phyloP scores from a whole-genome alignment of 2,113 vertebrate genomes.

The Elephantulus edwardii region DNA sequence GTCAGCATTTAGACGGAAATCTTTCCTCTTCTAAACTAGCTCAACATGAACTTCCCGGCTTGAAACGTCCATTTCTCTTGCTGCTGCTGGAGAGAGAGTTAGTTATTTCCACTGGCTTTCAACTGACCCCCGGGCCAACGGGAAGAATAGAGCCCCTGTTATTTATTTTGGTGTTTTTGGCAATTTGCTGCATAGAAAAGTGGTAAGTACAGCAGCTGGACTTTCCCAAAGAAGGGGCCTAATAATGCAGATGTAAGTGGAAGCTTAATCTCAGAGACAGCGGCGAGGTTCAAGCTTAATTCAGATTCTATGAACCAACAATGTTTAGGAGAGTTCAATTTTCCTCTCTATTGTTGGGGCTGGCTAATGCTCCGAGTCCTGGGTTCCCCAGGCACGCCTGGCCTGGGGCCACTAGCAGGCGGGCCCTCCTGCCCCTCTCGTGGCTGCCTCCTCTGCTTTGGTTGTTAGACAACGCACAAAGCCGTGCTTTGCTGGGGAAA shows the following conservation, averaged over 20 bases:
- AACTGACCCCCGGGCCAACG: background rate
- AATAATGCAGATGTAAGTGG: slow-evolving; percentile 19
- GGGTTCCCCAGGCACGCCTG: background rate
- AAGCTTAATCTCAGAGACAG: slow-evolving; percentile 54
- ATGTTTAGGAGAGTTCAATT: slow-evolving; percentile 60
- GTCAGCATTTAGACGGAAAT: slow-evolving; percentile 9
- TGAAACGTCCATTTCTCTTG: slow-evolving; percentile 21
- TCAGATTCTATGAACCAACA: slow-evolving; percentile 46
- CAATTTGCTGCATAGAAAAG: slow-evolving; percentile 65
- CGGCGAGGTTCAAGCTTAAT: slow-evolving; percentile 61
- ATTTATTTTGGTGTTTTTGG: slow-evolving; percentile 66
- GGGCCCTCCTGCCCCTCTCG: slow-evolving; percentile 67
- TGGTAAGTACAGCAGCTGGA: slow-evolving; percentile 31
- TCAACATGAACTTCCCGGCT: background rate
- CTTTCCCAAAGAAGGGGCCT: slow-evolving; percentile 48
- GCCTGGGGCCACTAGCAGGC: slow-evolving; percentile 31
- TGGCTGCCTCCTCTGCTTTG: slow-evolving; percentile 48
- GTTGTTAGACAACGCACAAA: slow-evolving; percentile 67
- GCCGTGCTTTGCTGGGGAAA: slow-evolving; percentile 73
- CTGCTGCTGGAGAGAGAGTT: background rate
- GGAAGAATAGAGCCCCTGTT: slow-evolving; percentile 65
- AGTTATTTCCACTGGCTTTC: slow-evolving; percentile 62
- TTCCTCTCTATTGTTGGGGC: slow-evolving; percentile 48
- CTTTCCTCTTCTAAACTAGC: slow-evolving; percentile 34
- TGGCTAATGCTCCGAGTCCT: background rate